Evolutionary conservation across 2,113 vertebrate species (phyloP), one percentile per base, ranked within the genome.

Genomic region (Gallinago paraguaiae): DNA sequence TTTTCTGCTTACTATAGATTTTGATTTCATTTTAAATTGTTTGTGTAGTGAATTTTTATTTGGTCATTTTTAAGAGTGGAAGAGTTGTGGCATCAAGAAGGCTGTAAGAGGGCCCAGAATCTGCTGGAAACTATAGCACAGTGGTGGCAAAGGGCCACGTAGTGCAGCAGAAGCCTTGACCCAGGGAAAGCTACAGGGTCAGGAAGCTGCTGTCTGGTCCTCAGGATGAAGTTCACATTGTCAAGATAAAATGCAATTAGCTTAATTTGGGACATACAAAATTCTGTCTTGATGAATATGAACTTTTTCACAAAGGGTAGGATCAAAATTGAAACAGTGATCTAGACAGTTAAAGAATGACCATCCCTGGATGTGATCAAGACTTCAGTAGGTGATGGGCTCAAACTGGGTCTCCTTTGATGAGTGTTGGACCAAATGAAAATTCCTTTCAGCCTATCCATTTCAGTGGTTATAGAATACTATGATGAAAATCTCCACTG

Each of bases 101-200:
- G 27, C 12, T 1, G 0, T 63, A 23, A 64, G 18, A 9, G 17
- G 10, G 11, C 14, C 25, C 37, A 69, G 56, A 37, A 57, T 64
- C n/a, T 86, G 14, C 20, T 57, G 41, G 33, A 75, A 16, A 37
- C 27, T 45, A 28, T 27, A 56, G 23, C 0, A 1, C 27, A 11
- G 12, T 20, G 13, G 5, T 46, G 35, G 11, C 1, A 0, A 79
- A 68, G 17, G 85, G 24, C 11, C 16, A 30, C 0, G 0, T 39
- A 28, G 11, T 9, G 4, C 3, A 0, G 13, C 41, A 57, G 37
- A 75, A 57, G 10, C 56, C 33, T 70, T 0, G 0, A 28, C 7
- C 14, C 25, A 28, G 19, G 14, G 16, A 22, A 69, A 76, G 33
- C 37, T 86, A 11, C 28, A 28, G 61, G 24, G 19, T 10, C 7